Evolutionary conservation across 2,888 invertebrate genomes (phyloP).

Genomic region (Linnaemya tessellans): DNA sequence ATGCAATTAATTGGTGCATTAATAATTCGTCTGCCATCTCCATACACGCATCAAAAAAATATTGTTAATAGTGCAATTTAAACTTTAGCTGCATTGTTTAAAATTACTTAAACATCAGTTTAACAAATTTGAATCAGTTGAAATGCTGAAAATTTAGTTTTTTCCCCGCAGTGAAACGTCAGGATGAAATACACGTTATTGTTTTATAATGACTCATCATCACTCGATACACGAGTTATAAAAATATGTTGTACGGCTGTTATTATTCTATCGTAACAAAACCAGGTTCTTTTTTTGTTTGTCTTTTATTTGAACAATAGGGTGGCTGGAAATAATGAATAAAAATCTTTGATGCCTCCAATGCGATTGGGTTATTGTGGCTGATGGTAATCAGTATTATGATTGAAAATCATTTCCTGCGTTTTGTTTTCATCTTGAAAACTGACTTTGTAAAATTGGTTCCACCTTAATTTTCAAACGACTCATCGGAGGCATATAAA

Average conservation of each 20-base stretch:
- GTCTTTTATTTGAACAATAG: neutral
- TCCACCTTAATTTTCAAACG: neutral
- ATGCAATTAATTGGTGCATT: no score
- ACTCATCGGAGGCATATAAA: conserved; percentile 9
- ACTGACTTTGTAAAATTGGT: neutral
- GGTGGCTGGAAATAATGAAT: neutral
- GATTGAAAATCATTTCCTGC: neutral
- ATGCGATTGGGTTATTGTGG: neutral
- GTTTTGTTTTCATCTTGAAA: neutral
- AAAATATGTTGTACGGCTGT: neutral
- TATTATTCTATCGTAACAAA: neutral
- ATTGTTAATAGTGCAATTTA: neutral
- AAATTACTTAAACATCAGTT: neutral
- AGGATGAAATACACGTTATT: neutral
- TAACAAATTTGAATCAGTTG: neutral
- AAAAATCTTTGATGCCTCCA: no score
- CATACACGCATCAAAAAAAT: neutral
- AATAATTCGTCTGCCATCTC: no score
- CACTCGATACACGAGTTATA: conserved; percentile 4
- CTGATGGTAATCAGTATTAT: neutral
- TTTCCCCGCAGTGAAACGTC: neutral
- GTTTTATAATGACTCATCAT: neutral
- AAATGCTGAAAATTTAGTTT: neutral
- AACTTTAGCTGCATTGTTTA: neutral
- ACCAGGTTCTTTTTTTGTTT: neutral